Evolutionary conservation across 2,797 vertebrate genomes (phyloP).

Genomic region (Diceros bicornis): DNA sequence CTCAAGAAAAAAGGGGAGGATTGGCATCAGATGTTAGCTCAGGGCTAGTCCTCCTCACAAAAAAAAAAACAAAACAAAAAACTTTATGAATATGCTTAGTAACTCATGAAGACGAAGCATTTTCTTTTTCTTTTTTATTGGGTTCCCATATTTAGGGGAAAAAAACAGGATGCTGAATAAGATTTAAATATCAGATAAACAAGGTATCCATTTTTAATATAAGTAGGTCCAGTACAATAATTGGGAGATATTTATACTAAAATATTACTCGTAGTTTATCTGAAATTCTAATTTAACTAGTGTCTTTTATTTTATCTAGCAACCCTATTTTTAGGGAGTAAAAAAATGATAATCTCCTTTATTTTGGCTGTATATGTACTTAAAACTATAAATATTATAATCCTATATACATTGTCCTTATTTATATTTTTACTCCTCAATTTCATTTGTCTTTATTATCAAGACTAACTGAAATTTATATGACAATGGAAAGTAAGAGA

Average conservation of each 20-base stretch:
- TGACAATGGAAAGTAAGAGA: conserved; percentile 1
- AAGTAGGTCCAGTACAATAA: neutral
- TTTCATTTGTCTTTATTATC: conserved; percentile 35
- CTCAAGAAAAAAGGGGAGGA: no score
- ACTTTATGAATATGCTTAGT: neutral
- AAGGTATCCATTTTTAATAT: neutral
- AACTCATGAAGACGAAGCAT: neutral
- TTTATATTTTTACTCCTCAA: conserved; percentile 23
- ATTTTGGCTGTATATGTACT: conserved; percentile 6
- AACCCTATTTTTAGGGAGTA: neutral
- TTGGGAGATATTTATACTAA: neutral
- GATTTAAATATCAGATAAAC: neutral
- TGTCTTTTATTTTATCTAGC: neutral
- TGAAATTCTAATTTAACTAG: neutral
- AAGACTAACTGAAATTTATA: conserved; percentile 28
- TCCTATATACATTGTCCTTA: neutral
- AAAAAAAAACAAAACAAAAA: no score
- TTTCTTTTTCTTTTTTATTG: conserved; percentile 34
- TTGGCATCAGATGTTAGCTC: no score
- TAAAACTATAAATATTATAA: conserved; percentile 3
- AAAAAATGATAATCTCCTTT: neutral
- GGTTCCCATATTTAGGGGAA: neutral
- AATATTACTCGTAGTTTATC: conserved; percentile 23
- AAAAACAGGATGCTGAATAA: neutral
- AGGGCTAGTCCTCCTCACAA: no score